Conservation (phyloP, 2,797 vertebrate species). For the Pseudochirops cupreus region DNA sequence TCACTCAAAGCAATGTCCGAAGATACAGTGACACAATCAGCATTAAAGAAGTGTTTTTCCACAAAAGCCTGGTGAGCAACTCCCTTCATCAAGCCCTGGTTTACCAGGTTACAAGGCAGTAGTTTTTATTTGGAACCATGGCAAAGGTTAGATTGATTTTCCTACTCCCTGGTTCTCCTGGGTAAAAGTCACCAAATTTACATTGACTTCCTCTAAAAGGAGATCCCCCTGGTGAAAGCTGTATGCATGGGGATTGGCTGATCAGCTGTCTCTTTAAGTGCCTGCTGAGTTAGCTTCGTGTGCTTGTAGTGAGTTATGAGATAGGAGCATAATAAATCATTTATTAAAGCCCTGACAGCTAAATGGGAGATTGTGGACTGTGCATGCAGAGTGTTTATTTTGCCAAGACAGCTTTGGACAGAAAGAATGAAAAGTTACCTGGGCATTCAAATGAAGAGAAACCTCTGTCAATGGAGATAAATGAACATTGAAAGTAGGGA, state of each 20-base stretch:
- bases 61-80: not conserved
- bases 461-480: conserved; percentile 1
- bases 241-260: not conserved
- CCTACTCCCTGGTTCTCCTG: not conserved
- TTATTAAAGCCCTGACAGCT: conserved; percentile 33
- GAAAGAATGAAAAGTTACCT: not conserved
- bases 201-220: not conserved
- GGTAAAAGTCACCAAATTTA: not conserved
- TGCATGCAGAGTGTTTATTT: conserved; percentile 12
- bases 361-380: not conserved
- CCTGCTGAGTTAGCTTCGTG: not conserved
- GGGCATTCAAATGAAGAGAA: not conserved
- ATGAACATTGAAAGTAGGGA: not conserved
- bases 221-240: not conserved
- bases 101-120: not conserved
- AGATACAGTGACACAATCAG: not conserved
- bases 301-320: not conserved
- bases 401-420: not conserved
- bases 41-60: not conserved
- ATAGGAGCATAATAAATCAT: conserved; percentile 1
- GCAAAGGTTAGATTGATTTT: not conserved
- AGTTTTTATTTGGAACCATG: not conserved
- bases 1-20: not conserved
- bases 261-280: conserved; percentile 38
- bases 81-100: not conserved